phyloP scores from a whole-genome alignment of 2,888 invertebrate genomes.

The Tridacna crocea region DNA sequence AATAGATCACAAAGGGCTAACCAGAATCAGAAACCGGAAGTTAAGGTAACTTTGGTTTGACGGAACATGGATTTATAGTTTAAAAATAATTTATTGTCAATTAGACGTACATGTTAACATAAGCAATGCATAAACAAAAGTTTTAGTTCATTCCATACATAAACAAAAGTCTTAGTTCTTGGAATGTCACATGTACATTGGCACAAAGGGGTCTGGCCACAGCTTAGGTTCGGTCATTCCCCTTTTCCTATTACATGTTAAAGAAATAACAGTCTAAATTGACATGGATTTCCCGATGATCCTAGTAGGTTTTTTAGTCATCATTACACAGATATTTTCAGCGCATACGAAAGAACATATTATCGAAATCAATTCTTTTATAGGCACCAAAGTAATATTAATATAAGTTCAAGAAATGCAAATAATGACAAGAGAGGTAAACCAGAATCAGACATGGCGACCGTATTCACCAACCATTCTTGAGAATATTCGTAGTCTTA shows the following conservation, averaged over 20 bases:
- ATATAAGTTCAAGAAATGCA: not conserved
- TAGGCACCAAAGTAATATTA: not conserved
- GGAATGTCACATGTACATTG: too few species aligned
- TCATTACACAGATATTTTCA: not conserved
- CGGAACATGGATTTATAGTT: not conserved
- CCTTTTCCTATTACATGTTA: too few species aligned
- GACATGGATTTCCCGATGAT: not conserved
- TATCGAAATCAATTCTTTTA: not conserved
- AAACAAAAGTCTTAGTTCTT: too few species aligned
- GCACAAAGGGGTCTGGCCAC: too few species aligned
- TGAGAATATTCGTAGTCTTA: too few species aligned
- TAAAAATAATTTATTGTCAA: not conserved
- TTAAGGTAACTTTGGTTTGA: constrained; percentile 18
- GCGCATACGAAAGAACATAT: not conserved
- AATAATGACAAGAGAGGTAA: too few species aligned
- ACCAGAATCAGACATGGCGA: too few species aligned
- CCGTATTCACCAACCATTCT: too few species aligned
- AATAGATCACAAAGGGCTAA: constrained; percentile 33
- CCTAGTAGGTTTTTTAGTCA: not conserved
- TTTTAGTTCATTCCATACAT: too few species aligned
- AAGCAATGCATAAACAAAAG: not conserved
- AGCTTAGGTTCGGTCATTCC: too few species aligned
- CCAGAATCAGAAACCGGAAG: constrained; percentile 26
- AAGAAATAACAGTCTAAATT: too few species aligned
- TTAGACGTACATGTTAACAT: not conserved